Percentiles rank a stretch among this genome's conserved stretches.
These are phyloP conservation scores for Sus scrofa DNA, from an alignment of 2,113 vertebrate species.

Conservation along the genomic window DNA sequence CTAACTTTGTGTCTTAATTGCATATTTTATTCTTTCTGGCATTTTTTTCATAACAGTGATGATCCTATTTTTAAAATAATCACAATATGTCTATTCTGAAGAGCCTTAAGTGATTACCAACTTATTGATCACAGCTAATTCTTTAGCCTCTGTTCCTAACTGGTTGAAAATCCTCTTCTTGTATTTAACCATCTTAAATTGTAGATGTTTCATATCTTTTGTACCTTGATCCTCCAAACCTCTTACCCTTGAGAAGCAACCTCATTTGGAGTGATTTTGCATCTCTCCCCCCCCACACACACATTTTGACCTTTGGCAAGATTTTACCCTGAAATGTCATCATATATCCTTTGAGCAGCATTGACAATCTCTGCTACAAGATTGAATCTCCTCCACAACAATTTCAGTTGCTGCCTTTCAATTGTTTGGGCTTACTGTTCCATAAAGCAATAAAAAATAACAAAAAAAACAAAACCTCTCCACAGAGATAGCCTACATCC, in stretches of 20 bases:
- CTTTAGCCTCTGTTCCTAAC: conserved; percentile 38
- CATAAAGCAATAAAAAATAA: conserved; percentile 57
- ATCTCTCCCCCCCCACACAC: not conserved
- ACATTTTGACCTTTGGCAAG: conserved; percentile 25
- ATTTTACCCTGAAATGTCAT: not conserved
- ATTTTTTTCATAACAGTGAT: not conserved
- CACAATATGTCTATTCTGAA: not conserved
- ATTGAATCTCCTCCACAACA: conserved; percentile 54
- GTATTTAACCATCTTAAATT: not conserved
- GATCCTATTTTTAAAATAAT: conserved; percentile 54
- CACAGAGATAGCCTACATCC: not conserved
- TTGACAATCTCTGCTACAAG: conserved; percentile 28
- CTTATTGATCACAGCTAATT: conserved; percentile 47
- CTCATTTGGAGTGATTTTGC: conserved; percentile 9
- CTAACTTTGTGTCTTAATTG: not conserved
- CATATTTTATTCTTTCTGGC: conserved; percentile 24
- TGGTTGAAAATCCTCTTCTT: conserved; percentile 43
- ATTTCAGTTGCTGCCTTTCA: conserved; percentile 62
- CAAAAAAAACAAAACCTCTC: too few species aligned
- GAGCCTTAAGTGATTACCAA: conserved; percentile 16
- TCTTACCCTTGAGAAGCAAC: not conserved
- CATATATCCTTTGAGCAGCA: not conserved
- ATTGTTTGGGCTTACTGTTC: conserved; percentile 69
- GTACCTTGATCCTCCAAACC: not conserved
- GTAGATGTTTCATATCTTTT: conserved; percentile 32